These are phyloP conservation scores for Sebastes minor DNA, from an alignment of 2,797 vertebrate genomes.

Conservation along the genomic window DNA sequence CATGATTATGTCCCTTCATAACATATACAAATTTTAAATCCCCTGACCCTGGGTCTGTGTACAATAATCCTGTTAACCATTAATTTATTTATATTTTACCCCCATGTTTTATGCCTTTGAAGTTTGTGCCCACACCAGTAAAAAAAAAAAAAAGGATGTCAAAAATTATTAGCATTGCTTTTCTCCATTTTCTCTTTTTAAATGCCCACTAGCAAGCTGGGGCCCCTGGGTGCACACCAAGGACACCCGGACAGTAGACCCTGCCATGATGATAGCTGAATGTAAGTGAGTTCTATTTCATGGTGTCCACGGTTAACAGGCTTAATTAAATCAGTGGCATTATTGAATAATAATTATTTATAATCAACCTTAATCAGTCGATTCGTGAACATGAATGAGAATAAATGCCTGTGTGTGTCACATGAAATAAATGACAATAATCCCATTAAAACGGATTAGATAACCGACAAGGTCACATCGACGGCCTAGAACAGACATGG, in stretches of 20 bases:
- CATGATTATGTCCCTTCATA: not conserved
- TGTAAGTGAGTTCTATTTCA: not conserved
- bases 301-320: not conserved
- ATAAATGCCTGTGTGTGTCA: slow-evolving; percentile 16
- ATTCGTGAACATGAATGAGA: not conserved
- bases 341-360: slow-evolving; percentile 7
- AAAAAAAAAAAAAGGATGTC: not conserved
- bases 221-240: not conserved
- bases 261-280: not conserved
- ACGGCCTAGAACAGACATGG: not conserved
- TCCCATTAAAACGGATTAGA: slow-evolving; percentile 37
- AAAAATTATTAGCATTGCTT: not conserved
- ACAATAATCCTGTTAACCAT: not conserved
- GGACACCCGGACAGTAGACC: not conserved
- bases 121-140: not conserved
- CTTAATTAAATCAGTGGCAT: not conserved
- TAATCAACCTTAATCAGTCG: not conserved
- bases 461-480: slow-evolving; percentile 35
- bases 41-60: not conserved
- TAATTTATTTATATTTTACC: not conserved
- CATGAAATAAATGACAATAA: slow-evolving; percentile 23
- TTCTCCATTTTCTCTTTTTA: not conserved
- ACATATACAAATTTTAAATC: not conserved
- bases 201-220: not conserved
- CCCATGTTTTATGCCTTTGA: not conserved